A percentile compares a stretch with the other conserved stretches of the same genome.
phyloP scores from a whole-genome alignment of 2,888 invertebrate species.

The Galerucella pusilla region DNA sequence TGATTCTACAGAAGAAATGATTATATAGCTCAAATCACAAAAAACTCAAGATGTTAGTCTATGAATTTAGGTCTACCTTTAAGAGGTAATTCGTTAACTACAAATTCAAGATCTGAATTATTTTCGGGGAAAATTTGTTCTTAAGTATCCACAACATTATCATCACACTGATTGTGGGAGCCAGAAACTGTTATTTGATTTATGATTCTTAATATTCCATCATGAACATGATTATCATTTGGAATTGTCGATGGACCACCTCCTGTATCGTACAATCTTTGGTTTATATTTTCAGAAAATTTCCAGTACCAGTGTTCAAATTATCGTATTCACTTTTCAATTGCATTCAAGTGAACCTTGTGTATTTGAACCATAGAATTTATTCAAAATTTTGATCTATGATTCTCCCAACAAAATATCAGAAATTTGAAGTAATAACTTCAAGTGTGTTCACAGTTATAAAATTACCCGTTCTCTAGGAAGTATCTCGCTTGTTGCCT shows the following conservation, averaged over 20 bases:
- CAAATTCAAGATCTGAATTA: slow-evolving; percentile 14
- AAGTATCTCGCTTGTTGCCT: no score
- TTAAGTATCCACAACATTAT: slow-evolving; percentile 9
- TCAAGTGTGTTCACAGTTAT: no score
- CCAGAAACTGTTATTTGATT: slow-evolving; percentile 13
- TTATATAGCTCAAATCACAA: no score
- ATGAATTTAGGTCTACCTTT: no score
- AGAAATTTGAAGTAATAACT: no score
- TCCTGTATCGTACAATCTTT: slow-evolving; percentile 10
- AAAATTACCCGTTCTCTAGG: no score
- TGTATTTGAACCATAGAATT: no score
- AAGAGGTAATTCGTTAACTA: background rate
- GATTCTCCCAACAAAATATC: no score
- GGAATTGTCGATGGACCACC: slow-evolving; percentile 17
- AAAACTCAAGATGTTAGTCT: no score
- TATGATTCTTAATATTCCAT: slow-evolving; percentile 18
- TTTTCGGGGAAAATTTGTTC: background rate
- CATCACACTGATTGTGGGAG: slow-evolving; percentile 16
- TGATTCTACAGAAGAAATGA: no score
- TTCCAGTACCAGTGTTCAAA: background rate
- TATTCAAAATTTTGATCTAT: no score
- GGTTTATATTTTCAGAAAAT: slow-evolving; percentile 20
- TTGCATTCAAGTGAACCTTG: background rate
- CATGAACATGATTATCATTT: slow-evolving; percentile 17
- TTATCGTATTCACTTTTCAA: background rate